A percentile compares a stretch with the other conserved stretches of the same genome.
Evolutionary conservation across 37 sponge, comb jelly and placozoan species (phyloP).

Genomic region (Agelas oroides): DNA sequence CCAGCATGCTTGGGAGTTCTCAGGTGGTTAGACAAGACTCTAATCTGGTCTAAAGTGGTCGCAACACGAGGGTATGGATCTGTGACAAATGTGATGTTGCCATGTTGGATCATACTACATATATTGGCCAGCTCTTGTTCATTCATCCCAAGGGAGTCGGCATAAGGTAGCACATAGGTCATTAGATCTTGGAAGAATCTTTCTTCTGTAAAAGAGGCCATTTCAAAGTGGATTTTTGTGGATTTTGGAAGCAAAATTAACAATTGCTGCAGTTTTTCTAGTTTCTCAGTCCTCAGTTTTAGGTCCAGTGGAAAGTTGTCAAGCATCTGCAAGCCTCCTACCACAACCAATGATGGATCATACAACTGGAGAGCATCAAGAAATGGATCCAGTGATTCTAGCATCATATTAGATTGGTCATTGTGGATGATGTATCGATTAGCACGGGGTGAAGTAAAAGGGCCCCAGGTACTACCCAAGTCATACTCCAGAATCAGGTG

Average conservation of each 20-base stretch:
- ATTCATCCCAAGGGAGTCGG: slow-evolving; percentile 88
- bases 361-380: slow-evolving; percentile 17
- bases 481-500: slow-evolving; percentile 82
- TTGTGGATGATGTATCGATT: slow-evolving; percentile 81
- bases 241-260: slow-evolving; percentile 38
- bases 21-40: slow-evolving; percentile 40
- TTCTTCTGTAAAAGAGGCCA: slow-evolving; percentile 80
- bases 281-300: slow-evolving; percentile 32
- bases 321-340: slow-evolving; percentile 86
- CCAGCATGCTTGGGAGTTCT: not conserved
- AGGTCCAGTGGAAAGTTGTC: slow-evolving; percentile 74
- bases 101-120: slow-evolving; percentile 28
- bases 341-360: slow-evolving; percentile 68
- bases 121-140: slow-evolving; percentile 90
- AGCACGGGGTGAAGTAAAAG: slow-evolving; percentile 60
- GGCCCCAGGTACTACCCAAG: slow-evolving; percentile 67
- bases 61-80: slow-evolving; percentile 68
- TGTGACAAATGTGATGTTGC: slow-evolving; percentile 44
- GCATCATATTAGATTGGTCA: slow-evolving; percentile 71
- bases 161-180: slow-evolving; percentile 72
- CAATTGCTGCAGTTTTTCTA: slow-evolving; percentile 37
- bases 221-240: slow-evolving; percentile 84
- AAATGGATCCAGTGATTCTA: slow-evolving; percentile 66
- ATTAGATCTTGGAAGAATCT: slow-evolving; percentile 55
- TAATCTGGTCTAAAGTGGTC: slow-evolving; percentile 62